Base-by-base conservation (phyloP, 2,888 invertebrate genomes). In the Lottia gigantea region DNA sequence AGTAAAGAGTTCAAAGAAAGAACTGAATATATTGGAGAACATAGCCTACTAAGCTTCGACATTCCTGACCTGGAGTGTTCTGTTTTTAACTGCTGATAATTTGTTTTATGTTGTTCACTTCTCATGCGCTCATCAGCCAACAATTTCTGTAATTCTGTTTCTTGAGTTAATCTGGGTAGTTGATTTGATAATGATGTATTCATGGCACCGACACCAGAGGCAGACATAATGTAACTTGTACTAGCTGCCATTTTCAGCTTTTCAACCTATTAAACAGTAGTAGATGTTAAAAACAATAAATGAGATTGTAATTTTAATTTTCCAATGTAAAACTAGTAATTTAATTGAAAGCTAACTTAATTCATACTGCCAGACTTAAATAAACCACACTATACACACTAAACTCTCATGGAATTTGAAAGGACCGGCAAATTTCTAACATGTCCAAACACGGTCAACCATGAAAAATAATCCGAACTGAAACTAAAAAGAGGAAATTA, bases 71-170 rank as follows among this genome's bases (percentile, higher is more conserved):
- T 84, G 70, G 80, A 81, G 74, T 88, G 87, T 75, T 88, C 87
- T 23, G 82, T 77, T 74, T 88, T 88, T 31, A 88, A 79, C 46
- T 84, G 83, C 73, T 87, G 85, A 78, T 87, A 88, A 71, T 88
- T 88, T 19, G 84, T 86, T 74, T 83, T 86, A 74, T 88, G 88
- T 71, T 86, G 83, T 70, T 88, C 86, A 66, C 86, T 85, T 55
- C 87, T 77, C 78, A 86, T 85, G 63, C 82, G 83, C 71, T 88
- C 88, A 77, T 88, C 88, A 12, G 87, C 79, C 40, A 88, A 76
- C 74, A 87, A 75, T 70, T 88, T 88, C 70, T 88, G 87, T 46
- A 88, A 78, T 75, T 88, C 88, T 25, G 85, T 86, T 73, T 87
- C 87, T 71, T 84, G 81, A 3, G 80, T 77, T 26, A 86, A 76